Base-by-base conservation (phyloP, 2,113 vertebrate species). In the Spheniscus mendiculus region DNA sequence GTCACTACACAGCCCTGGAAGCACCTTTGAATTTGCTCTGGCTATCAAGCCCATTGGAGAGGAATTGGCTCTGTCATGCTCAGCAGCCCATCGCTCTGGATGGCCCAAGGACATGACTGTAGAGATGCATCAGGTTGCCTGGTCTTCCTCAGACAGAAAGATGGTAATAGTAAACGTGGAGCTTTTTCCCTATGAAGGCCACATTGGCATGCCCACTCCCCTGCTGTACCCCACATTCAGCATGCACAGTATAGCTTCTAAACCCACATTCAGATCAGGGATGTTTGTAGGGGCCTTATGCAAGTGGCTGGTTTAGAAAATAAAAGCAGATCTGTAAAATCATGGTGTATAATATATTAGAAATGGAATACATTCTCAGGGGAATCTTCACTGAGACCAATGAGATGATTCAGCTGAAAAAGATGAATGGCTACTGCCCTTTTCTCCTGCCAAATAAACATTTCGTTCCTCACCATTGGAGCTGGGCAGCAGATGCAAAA, bases 401-500 rank as follows among this genome's bases (percentile, higher is more conserved):
- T 71, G 87, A 67, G 69, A 58, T 80, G 92, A 94, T 93, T 96
- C 94, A 87, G 90, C 89, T 80, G 82, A 58, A 88, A 86, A 76
- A 92, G 91, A 98, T 96, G 97, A 84, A 97, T 74, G 80, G 56
- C 74, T 36, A 16, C 70, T 91, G 76, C 88, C 92, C 84, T 94
- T 93, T 91, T 45, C 96, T 90, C 42, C 91, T 88, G 92, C 84
- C 94, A 97, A 83, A 96, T 85, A 93, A 98, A 97, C 90, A 90
- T 92, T 87, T 87, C 0, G 14, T 89, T 77, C 81, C 86, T 96
- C 20, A n/a, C 81, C 59, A 18, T 34, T 81, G 82, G 78, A 94
- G 91, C 69, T n/a, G 74, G 94, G 95, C 70, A 97, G 80, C 95
- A 94, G 93, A 96, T 87, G 83, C 92, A 93, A 97, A 97, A 97